Evolutionary conservation across 2,797 vertebrate genomes (phyloP).

Genomic region (Dromococcyx pavoninus): DNA sequence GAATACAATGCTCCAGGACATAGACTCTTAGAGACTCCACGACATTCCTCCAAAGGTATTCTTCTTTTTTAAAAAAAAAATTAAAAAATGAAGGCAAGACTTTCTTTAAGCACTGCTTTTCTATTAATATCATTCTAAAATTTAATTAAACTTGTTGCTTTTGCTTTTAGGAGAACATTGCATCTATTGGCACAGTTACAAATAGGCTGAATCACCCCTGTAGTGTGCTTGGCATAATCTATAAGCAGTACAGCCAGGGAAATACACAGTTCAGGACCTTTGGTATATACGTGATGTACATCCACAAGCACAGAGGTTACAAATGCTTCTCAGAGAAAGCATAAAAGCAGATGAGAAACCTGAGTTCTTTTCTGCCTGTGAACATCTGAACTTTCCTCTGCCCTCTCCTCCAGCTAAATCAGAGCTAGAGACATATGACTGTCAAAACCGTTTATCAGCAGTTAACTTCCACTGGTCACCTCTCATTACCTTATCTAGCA

Average conservation of each 20-base stretch:
- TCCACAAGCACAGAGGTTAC: slow-evolving; percentile 6
- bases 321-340: background rate
- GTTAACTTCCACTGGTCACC: background rate
- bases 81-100: background rate
- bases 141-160: slow-evolving; percentile 35
- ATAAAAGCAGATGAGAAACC: background rate
- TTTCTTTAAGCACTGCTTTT: background rate
- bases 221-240: slow-evolving; percentile 9
- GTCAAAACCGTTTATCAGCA: background rate
- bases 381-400: background rate
- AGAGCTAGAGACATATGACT: background rate
- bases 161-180: background rate
- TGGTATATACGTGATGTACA: background rate
- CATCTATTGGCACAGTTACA: slow-evolving; percentile 3
- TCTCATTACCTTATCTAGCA: background rate
- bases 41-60: slow-evolving; percentile 3
- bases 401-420: background rate
- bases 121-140: background rate
- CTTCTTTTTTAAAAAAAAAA: background rate
- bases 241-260: background rate
- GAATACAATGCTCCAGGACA: background rate
- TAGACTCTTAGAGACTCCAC: background rate
- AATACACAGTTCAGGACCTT: slow-evolving; percentile 7
- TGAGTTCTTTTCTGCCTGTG: background rate
- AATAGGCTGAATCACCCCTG: slow-evolving; percentile 1